phyloP scores from a whole-genome alignment of 2,797 vertebrate species.

The Gambelia wislizenii region DNA sequence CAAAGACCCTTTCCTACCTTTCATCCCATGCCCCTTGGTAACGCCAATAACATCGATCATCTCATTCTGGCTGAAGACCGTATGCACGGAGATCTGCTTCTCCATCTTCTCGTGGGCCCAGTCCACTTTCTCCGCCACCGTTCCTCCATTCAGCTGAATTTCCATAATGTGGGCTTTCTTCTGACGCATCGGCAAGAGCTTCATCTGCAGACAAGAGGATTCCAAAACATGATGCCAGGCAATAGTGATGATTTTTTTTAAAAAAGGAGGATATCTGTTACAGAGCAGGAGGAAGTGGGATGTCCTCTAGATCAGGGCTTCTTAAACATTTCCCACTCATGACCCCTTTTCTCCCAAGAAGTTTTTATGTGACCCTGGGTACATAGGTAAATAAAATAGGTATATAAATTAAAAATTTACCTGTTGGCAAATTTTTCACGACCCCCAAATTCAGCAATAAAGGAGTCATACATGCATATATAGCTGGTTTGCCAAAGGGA shows the following conservation, averaged over 20 bases:
- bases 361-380: no score
- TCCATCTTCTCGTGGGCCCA: slow-evolving; percentile 92
- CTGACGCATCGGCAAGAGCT: slow-evolving; percentile 87
- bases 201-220: slow-evolving; percentile 81
- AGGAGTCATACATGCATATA: no score
- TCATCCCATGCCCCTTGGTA: slow-evolving; percentile 91
- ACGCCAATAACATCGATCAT: slow-evolving; percentile 94
- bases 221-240: background rate
- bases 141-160: slow-evolving; percentile 93
- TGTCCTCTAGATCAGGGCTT: no score
- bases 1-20: slow-evolving; percentile 80
- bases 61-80: slow-evolving; percentile 90
- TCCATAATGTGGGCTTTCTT: slow-evolving; percentile 96
- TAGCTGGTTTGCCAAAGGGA: no score
- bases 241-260: rapidly evolving
- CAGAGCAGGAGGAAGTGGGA: no score
- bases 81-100: slow-evolving; percentile 86
- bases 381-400: no score
- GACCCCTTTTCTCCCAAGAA: no score
- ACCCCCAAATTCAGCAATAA: background rate
- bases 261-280: background rate
- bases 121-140: slow-evolving; percentile 90
- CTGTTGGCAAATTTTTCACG: no score
- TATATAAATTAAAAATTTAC: no score
- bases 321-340: no score